Base-by-base conservation (phyloP, 2,797 vertebrate species). In the Rousettus madagascariensis region DNA sequence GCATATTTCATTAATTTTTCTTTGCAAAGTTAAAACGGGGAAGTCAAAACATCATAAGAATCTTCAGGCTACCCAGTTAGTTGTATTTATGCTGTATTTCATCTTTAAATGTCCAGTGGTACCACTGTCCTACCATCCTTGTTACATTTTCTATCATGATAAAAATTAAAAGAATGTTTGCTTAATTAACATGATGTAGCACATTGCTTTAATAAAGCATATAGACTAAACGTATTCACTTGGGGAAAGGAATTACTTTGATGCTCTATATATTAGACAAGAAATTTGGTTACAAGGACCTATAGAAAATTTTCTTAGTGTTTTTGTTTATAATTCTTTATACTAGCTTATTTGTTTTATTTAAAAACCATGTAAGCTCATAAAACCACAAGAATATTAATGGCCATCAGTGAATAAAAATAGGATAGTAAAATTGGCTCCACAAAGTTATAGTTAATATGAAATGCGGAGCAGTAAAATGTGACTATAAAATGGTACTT, bases 151-250 rank as follows among this genome's bases (percentile, higher is more conserved):
- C 59, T 89, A 41, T 36, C 28, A 66, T 92, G 15, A 82, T 30
- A 53, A 49, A 53, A 82, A 94, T 66, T 78, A 38, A 85, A 79
- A 89, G 7, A 96, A 72, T 49, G 24, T 46, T 86, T 75, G 53
- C 30, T 79, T 92, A 80, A 85, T 53, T 78, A 85, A 38, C 19
- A 77, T 59, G 24, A 49, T 41, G 3, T 59, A 80, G 26, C 51
- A 63, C 0, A 15, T 2, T 85, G 19, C 49, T 59, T 86, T 86
- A 86, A 95, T 85, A 91, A 66, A 61, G 11, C 43, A 1, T 30
- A 28, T 8, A 57, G 36, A 55, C 65, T 13, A 63, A 74, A 49
- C 65, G 26, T 33, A 28, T 90, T 53, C 15, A 83, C 79, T 33
- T 51, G 22, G 20, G 38, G 59, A 84, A 68, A 89, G 2, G 28